Percentiles rank a stretch among this genome's conserved stretches.
Conservation (phyloP, 2,797 vertebrate genomes). For the Diceros bicornis region DNA sequence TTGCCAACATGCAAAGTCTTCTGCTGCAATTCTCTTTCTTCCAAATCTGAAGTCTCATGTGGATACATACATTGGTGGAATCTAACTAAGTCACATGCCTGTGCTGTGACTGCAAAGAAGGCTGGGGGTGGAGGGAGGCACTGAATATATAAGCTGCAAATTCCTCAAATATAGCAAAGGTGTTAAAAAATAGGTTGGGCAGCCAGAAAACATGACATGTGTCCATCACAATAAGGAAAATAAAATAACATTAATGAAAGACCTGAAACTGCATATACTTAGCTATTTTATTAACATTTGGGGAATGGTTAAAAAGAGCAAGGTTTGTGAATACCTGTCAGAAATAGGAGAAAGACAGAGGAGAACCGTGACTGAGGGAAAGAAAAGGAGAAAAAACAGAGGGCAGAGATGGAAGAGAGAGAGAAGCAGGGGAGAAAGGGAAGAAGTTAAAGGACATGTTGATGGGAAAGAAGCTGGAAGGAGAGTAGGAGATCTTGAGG, state of each 20-base stretch:
- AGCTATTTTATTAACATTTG: slow-evolving; percentile 18
- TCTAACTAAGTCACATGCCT: background rate
- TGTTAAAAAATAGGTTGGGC: background rate
- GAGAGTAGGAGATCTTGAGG: background rate
- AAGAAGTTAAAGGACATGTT: background rate
- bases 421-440: background rate
- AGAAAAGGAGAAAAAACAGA: background rate
- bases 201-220: background rate
- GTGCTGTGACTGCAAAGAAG: slow-evolving; percentile 7
- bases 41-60: background rate
- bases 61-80: background rate
- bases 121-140: background rate
- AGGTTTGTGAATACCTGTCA: slow-evolving; percentile 33
- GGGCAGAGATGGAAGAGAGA: background rate
- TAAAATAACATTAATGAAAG: slow-evolving; percentile 16
- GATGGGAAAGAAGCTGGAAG: background rate
- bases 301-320: background rate
- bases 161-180: background rate
- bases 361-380: background rate
- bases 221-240: background rate
- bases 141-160: background rate
- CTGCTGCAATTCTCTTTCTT: background rate
- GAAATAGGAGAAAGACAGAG: background rate
- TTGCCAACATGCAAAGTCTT: background rate
- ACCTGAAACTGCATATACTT: background rate